Conservation (phyloP, 1,140 invertebrate species). For the Branchinecta lindahli region DNA sequence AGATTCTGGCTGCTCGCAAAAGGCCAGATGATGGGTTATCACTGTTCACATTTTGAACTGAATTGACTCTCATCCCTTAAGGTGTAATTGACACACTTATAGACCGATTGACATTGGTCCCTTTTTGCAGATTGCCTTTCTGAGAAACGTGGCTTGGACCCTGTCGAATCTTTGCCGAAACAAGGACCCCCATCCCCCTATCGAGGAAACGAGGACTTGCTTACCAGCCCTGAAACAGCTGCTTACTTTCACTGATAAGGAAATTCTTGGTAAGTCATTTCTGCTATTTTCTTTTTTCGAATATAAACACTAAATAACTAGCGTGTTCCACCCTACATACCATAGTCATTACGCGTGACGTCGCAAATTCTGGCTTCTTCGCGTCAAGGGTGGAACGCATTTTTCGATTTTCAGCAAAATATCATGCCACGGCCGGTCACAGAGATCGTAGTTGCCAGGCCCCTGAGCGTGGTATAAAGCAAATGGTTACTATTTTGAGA, state of each 20-base stretch:
- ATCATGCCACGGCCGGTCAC: too few relatives aligned
- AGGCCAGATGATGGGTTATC: background rate
- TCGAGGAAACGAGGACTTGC: conserved; percentile 56
- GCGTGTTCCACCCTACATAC: too few relatives aligned
- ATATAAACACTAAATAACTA: too few relatives aligned
- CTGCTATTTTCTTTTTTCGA: background rate
- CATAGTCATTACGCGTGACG: too few relatives aligned
- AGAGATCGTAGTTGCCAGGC: too few relatives aligned
- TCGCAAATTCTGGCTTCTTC: too few relatives aligned
- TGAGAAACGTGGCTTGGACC: conserved; percentile 67
- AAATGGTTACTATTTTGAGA: too few relatives aligned
- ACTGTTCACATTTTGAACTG: background rate
- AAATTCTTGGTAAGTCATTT: conserved; percentile 44
- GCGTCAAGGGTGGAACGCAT: too few relatives aligned
- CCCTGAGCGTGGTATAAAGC: too few relatives aligned
- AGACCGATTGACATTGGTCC: conserved; percentile 11
- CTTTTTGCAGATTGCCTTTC: conserved; percentile 26
- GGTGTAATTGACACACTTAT: background rate
- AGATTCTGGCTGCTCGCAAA: too few relatives aligned
- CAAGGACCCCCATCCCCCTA: conserved; percentile 70
- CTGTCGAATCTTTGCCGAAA: conserved; percentile 82
- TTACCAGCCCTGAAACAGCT: conserved; percentile 63
- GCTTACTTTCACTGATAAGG: conserved; percentile 52
- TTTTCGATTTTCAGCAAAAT: too few relatives aligned
- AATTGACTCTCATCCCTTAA: background rate